These are phyloP conservation scores for Rhinichthys osculus DNA, from an alignment of 2,797 vertebrate species.

Conservation along the genomic window DNA sequence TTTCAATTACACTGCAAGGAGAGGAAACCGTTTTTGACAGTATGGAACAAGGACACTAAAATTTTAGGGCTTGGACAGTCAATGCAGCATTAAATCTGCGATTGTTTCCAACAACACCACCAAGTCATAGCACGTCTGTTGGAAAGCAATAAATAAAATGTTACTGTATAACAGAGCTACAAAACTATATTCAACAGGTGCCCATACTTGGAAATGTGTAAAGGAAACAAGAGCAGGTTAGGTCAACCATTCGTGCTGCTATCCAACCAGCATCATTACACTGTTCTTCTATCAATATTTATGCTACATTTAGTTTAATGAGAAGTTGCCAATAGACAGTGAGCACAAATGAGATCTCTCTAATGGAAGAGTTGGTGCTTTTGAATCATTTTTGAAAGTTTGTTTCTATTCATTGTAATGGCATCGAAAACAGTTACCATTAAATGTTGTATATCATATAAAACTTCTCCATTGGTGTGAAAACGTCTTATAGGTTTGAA, in stretches of 20 bases:
- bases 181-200: constrained; percentile 34
- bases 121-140: constrained; percentile 28
- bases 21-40: constrained; percentile 19
- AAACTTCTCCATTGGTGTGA: not conserved
- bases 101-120: constrained; percentile 19
- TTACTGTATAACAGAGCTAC: constrained; percentile 14
- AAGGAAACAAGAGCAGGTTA: constrained; percentile 9
- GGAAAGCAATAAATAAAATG: constrained; percentile 49
- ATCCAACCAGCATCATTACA: not conserved
- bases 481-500: not conserved
- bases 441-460: not conserved
- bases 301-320: constrained; percentile 6
- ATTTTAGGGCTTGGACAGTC: constrained; percentile 30
- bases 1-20: not conserved
- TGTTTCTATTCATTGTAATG: not conserved
- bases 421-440: not conserved
- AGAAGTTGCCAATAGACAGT: not conserved
- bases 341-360: not conserved
- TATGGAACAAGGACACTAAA: constrained; percentile 36
- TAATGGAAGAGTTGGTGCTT: not conserved
- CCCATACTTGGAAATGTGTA: constrained; percentile 18
- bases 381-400: not conserved
- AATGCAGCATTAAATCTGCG: constrained; percentile 37
- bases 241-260: constrained; percentile 1
- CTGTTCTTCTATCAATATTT: constrained; percentile 20